Base-by-base conservation (phyloP, 2,113 vertebrate genomes). In the Anser cygnoides region DNA sequence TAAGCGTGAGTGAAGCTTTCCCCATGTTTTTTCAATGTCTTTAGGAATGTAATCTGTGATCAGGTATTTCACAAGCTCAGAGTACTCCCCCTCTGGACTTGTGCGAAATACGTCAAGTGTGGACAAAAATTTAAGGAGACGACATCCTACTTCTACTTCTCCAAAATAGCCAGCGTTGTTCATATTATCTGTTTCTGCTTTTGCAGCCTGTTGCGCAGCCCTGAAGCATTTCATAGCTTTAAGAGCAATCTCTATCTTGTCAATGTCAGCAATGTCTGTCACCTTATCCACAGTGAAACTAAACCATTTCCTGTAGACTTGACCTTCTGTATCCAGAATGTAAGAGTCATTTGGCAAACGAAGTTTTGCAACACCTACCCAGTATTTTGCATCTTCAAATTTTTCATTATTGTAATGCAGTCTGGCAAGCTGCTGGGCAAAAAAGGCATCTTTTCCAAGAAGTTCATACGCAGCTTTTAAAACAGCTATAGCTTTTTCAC, bases 271-370 rank as follows among this genome's bases (percentile, higher is more conserved):
- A 2, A 92, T 98, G 77, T 95, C 88, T 19, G 90, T 87, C 26
- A 86, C 95, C 58, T 96, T 73, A 89, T 98, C 98, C 5, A 96
- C 95, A 82, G 95, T 97, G 19, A 92, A 95, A 85, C 67, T 79
- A 58, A 99, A 98, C 98, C 98, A 98, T 73, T 88, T 98, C 80
- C 11, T 98, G 75, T 98, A 98, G 28, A 99, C 98, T 33, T 98
- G 98, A 1, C 98, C 98, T 96, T 98, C 98, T 68, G 98, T 99
- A 86, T 99, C 98, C 5, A 98, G 96, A 92, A 99, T 98, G 41
- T 90, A 99, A 1, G 98, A 98, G 95, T 98, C 98, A 21, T 93
- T 84, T 2, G 98, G 98, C 86, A 92, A 87, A 58, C 97, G 81
- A 23, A 28, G 61, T 70, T 96, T 98, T 90, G 98, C 98, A 18